These are phyloP conservation scores for Oscheius sp. DNA, from an alignment of 2,888 invertebrate genomes.

Conservation along the genomic window DNA sequence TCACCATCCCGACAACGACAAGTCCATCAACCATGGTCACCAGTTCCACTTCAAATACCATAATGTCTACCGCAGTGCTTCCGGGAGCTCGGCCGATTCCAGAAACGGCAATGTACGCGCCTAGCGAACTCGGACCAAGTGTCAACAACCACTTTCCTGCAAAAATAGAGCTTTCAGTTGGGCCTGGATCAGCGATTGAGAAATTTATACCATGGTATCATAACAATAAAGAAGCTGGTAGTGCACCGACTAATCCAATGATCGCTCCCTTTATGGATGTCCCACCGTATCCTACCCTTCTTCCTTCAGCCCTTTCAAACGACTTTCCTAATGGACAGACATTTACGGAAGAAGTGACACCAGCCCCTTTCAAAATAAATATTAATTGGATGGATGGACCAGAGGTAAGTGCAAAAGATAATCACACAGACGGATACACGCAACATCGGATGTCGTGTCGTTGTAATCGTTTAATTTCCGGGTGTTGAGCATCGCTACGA, in stretches of 20 bases:
- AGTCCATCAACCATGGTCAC: constrained; percentile 21
- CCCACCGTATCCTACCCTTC: constrained; percentile 5
- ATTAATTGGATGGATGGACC: constrained; percentile 52
- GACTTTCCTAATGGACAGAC: not conserved
- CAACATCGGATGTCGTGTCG: too few relatives aligned
- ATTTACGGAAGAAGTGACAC: constrained; percentile 12
- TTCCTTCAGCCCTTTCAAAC: constrained; percentile 4
- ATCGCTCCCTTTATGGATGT: constrained; percentile 12
- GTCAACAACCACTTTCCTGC: not conserved
- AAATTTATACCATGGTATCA: constrained; percentile 26
- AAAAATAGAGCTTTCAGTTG: not conserved
- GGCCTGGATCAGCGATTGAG: not conserved
- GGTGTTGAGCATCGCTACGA: too few relatives aligned
- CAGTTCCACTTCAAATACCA: not conserved
- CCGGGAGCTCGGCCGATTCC: constrained; percentile 27
- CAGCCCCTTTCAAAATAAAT: constrained; percentile 49
- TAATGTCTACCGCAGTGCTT: not conserved
- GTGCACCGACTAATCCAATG: constrained; percentile 25
- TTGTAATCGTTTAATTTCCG: too few relatives aligned
- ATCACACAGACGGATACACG: not conserved
- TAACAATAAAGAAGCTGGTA: constrained; percentile 2
- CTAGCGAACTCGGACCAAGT: not conserved
- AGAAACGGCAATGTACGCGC: constrained; percentile 30
- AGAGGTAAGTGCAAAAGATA: constrained; percentile 9
- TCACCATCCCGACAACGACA: not conserved